A percentile compares a stretch with the other conserved stretches of the same genome.
phyloP scores from a whole-genome alignment of 2,113 vertebrate genomes.

The Trinectes maculatus region DNA sequence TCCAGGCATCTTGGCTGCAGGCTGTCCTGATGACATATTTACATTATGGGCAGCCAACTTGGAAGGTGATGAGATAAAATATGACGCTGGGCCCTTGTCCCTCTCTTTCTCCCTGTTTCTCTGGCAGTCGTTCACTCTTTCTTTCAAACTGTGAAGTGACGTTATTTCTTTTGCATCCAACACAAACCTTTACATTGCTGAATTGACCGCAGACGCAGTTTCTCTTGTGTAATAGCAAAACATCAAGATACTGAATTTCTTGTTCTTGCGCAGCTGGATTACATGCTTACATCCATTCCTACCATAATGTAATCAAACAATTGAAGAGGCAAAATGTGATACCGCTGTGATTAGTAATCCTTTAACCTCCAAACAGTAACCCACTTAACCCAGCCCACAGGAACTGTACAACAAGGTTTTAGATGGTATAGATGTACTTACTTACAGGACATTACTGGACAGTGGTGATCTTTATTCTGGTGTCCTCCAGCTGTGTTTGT shows the following conservation, averaged over 20 bases:
- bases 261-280: neutral
- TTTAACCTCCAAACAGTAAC: constrained; percentile 39
- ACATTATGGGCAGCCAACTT: constrained; percentile 21
- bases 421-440: constrained; percentile 10
- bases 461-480: constrained; percentile 3
- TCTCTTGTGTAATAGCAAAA: constrained; percentile 14
- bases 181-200: constrained; percentile 11
- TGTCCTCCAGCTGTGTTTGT: constrained; percentile 49
- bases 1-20: constrained; percentile 42
- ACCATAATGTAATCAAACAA: neutral
- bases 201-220: neutral
- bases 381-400: neutral
- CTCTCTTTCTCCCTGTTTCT: constrained; percentile 11
- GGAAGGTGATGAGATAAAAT: constrained; percentile 49
- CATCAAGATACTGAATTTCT: neutral
- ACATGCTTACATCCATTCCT: neutral
- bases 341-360: constrained; percentile 12
- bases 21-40: constrained; percentile 43
- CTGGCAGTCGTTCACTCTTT: constrained; percentile 32
- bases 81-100: constrained; percentile 18
- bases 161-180: constrained; percentile 33
- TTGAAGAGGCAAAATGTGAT: constrained; percentile 10
- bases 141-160: constrained; percentile 25
- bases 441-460: constrained; percentile 40
- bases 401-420: neutral